These are phyloP conservation scores for Aeoliscus strigatus DNA, from an alignment of 2,797 vertebrate species.

Conservation along the genomic window DNA sequence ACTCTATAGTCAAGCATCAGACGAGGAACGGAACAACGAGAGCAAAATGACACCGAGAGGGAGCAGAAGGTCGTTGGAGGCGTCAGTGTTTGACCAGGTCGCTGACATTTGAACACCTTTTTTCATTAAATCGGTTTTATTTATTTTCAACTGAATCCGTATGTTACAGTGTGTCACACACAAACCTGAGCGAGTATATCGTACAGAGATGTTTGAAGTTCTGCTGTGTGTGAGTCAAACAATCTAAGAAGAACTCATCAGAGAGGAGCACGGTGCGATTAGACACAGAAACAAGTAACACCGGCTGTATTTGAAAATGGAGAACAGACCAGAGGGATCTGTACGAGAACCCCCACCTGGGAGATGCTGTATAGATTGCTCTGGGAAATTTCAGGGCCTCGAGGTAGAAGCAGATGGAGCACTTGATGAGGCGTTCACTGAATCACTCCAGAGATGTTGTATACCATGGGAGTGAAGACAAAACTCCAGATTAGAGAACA, in stretches of 20 bases:
- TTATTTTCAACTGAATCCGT: too few species aligned
- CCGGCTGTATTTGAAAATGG: conserved; percentile 23
- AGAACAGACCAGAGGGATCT: conserved; percentile 32
- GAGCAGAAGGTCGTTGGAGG: too few species aligned
- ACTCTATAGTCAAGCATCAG: conserved; percentile 30
- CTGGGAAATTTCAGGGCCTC: conserved; percentile 40
- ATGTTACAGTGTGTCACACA: too few species aligned
- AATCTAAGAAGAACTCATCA: not conserved
- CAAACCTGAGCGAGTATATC: too few species aligned
- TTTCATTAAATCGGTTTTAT: too few species aligned
- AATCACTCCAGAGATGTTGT: conserved; percentile 32
- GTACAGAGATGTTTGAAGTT: too few species aligned
- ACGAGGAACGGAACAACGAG: too few species aligned
- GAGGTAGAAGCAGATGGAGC: conserved; percentile 45
- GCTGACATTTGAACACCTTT: too few species aligned
- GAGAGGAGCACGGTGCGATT: conserved; percentile 10
- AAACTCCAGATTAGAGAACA: conserved; percentile 42
- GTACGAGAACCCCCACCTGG: conserved; percentile 25
- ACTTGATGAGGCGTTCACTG: conserved; percentile 43
- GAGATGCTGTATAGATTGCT: conserved; percentile 42
- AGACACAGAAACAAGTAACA: conserved; percentile 22
- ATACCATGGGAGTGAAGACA: conserved; percentile 19
- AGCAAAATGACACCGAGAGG: too few species aligned
- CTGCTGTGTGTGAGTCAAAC: conserved; percentile 20
- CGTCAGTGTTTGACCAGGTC: too few species aligned